A percentile compares a stretch with the other conserved stretches of the same genome.
These are phyloP conservation scores for Pollachius pollachius DNA, from an alignment of 2,113 vertebrate species.

Conservation along the genomic window DNA sequence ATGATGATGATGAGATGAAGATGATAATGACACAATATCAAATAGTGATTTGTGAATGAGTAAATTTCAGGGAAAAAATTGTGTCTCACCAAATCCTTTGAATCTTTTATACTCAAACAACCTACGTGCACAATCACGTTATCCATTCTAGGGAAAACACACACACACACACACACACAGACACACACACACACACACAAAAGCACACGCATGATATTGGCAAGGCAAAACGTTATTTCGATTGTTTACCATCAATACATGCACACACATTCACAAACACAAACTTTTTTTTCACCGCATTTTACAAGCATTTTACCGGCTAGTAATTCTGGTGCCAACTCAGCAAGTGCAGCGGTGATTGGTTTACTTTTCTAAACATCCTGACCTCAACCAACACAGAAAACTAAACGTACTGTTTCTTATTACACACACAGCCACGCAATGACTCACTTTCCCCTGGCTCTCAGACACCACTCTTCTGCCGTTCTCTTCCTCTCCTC, in stretches of 20 bases:
- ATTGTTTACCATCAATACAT: too few relatives aligned
- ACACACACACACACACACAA: conserved; percentile 13
- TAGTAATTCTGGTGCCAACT: too few relatives aligned
- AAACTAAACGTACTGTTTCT: background rate
- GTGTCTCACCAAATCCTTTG: conserved; percentile 82
- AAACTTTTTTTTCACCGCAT: too few relatives aligned
- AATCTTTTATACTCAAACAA: conserved; percentile 85
- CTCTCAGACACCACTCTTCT: conserved; percentile 83
- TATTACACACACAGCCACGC: background rate
- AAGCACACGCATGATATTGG: too few relatives aligned
- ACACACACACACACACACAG: conserved; percentile 5
- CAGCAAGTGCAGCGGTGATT: too few relatives aligned
- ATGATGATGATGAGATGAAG: too few relatives aligned
- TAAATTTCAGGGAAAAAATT: background rate
- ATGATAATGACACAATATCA: too few relatives aligned
- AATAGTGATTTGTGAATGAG: background rate
- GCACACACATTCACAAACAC: background rate
- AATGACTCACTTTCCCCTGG: conserved; percentile 63
- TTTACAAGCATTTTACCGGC: too few relatives aligned
- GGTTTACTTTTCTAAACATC: background rate
- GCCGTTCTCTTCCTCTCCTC: conserved; percentile 83
- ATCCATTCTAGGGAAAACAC: conserved; percentile 76
- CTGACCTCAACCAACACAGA: background rate
- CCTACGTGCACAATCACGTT: conserved; percentile 92
- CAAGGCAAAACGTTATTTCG: too few relatives aligned